Percentiles rank a stretch among this genome's conserved stretches.
phyloP scores from a whole-genome alignment of 2,888 invertebrate genomes.

The Sarcophaga caerulescens region DNA sequence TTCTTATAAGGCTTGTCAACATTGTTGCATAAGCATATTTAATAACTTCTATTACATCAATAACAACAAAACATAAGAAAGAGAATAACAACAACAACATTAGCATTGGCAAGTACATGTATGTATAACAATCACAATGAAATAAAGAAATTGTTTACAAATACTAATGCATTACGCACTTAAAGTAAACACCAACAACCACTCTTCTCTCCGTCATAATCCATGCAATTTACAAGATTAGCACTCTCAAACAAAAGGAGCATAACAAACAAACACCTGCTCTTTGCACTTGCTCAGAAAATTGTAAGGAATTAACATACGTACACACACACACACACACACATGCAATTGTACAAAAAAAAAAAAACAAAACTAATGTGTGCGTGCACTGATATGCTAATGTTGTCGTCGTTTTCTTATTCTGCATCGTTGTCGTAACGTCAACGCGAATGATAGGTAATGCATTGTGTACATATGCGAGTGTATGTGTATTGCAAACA shows the following conservation, averaged over 20 bases:
- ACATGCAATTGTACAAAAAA: background rate
- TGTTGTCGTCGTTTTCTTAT: slow-evolving; percentile 55
- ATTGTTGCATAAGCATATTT: background rate
- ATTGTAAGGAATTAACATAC: background rate
- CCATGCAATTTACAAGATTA: too few species aligned
- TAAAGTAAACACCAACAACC: too few species aligned
- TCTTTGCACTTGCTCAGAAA: slow-evolving; percentile 48
- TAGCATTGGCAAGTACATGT: too few species aligned
- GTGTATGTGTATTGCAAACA: background rate
- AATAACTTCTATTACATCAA: background rate
- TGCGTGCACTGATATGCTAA: slow-evolving; percentile 67
- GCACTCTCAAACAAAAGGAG: background rate
- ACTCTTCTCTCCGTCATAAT: too few species aligned
- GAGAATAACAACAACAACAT: background rate
- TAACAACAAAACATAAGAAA: background rate
- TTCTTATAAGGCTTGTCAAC: background rate
- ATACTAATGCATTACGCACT: too few species aligned
- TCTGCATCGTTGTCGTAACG: slow-evolving; percentile 8
- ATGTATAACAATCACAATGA: too few species aligned
- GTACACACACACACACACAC: background rate
- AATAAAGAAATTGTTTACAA: too few species aligned
- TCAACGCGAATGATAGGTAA: background rate
- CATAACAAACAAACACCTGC: slow-evolving; percentile 58
- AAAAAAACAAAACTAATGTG: slow-evolving; percentile 54
- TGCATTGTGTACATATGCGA: background rate